Conservation (phyloP, 2,113 vertebrate genomes). For the Coptodon rendalli region DNA sequence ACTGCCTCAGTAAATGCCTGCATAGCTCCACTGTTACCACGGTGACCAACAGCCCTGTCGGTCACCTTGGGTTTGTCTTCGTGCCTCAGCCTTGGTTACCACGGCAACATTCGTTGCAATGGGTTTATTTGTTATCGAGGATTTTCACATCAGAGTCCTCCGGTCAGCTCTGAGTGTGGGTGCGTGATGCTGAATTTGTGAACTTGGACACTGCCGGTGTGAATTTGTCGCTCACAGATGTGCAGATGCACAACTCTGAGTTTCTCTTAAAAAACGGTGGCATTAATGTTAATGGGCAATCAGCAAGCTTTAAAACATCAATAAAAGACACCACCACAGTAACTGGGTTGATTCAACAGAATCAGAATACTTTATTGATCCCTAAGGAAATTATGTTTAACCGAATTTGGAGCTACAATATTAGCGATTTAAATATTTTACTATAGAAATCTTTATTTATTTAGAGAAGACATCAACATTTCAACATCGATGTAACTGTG, state of each 20-base stretch:
- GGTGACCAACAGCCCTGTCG: slow-evolving; percentile 44
- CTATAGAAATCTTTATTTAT: not conserved
- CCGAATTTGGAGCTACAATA: not conserved
- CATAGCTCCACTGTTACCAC: slow-evolving; percentile 49
- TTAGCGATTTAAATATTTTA: not conserved
- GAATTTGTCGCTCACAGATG: not conserved
- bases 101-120: slow-evolving; percentile 41
- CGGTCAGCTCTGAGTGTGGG: not conserved
- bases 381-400: not conserved
- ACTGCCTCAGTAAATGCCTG: not conserved
- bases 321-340: not conserved
- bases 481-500: not conserved
- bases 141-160: not conserved
- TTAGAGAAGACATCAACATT: not conserved
- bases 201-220: not conserved
- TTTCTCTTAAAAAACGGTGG: not conserved
- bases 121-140: slow-evolving; percentile 37
- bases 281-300: not conserved
- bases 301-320: not conserved
- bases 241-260: not conserved
- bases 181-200: not conserved
- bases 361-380: not conserved
- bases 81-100: slow-evolving; percentile 53
- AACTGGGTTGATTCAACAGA: not conserved
- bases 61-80: slow-evolving; percentile 47